A percentile compares a stretch with the other conserved stretches of the same genome.
phyloP scores from a whole-genome alignment of 2,888 invertebrate species.

The Drosophila birchii region DNA sequence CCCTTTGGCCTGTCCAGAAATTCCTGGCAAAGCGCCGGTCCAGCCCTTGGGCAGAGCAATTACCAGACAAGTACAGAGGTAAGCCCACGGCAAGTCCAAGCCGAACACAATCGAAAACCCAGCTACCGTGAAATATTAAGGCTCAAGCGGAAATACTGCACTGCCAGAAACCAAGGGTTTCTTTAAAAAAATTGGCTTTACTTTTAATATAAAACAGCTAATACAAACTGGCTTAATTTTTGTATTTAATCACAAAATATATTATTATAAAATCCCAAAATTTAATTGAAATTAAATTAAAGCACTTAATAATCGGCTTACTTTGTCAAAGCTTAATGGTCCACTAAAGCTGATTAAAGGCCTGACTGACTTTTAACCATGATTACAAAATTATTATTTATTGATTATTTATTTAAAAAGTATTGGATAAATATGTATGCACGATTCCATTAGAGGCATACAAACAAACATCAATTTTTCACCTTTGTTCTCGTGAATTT shows the following conservation, averaged over 20 bases:
- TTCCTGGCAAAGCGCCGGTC: constrained; percentile 70
- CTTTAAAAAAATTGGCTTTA: too few relatives aligned
- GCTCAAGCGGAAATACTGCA: constrained; percentile 39
- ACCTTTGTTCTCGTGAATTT: not conserved
- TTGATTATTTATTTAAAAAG: not conserved
- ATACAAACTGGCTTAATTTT: not conserved
- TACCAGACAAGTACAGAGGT: constrained; percentile 69
- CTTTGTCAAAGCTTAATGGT: not conserved
- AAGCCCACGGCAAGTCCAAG: constrained; percentile 34
- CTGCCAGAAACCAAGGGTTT: constrained; percentile 10
- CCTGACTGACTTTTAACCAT: not conserved
- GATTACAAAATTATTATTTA: not conserved
- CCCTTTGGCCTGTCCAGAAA: constrained; percentile 36
- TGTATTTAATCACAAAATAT: not conserved
- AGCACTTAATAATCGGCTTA: not conserved
- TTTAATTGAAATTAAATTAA: not conserved
- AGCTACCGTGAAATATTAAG: constrained; percentile 79
- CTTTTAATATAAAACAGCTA: not conserved
- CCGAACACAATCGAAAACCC: constrained; percentile 73
- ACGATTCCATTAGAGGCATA: not conserved
- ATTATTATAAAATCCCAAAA: not conserved
- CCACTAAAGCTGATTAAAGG: not conserved
- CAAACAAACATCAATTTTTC: not conserved
- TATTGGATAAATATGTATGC: not conserved
- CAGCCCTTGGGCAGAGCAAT: constrained; percentile 67